Base-by-base conservation (phyloP, 2,797 vertebrate species). In the Anabas testudineus region DNA sequence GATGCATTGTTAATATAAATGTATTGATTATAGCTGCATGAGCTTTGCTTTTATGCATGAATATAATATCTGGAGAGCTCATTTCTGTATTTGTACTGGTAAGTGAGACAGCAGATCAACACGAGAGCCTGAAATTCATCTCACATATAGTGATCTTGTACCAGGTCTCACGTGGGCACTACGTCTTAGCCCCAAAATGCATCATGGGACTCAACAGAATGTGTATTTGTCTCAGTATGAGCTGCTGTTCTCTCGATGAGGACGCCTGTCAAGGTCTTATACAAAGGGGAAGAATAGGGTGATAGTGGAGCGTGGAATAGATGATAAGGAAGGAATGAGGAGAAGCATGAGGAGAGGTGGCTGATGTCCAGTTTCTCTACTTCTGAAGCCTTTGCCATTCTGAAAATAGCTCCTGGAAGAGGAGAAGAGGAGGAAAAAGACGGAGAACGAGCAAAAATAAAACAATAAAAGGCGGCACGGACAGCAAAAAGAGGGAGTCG, bases 191-290 rank as follows among this genome's bases (percentile, higher is more conserved):
- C 37, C 13, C 47, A 52, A 39, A 74, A 47, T 39, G 67, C 32
- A 67, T 68, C 46, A 59, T 53, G 19, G 56, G 24, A 74, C 36
- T n/a, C 15, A 15, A 48, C 37, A 67, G 47, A 57, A 65, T 67
- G 39, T 26, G 43, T 64, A 67, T 81, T 48, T 2, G 59, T 82
- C 48, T 74, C 55, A 41, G 43, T 43, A 32, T 65, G 49, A 68
- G 59, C 41, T 72, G 51, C 71, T 61, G 68, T 57, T 62, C 46
- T 43, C 47, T 66, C 59, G 47, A 19, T 21, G 59, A 81, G 19
- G 48, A 80, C 67, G 71, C 58, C 65, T 72, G 71, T 73, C 80
- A 80, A 49, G 53, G 51, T 63, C 74, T 67, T 32, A 41, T 37
- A 76, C 61, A 59, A 70, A 77, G 39, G 14, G 55, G 57, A 72